Evolutionary conservation across 2,797 vertebrate genomes (phyloP).

Genomic region (Harpagifer antarcticus): DNA sequence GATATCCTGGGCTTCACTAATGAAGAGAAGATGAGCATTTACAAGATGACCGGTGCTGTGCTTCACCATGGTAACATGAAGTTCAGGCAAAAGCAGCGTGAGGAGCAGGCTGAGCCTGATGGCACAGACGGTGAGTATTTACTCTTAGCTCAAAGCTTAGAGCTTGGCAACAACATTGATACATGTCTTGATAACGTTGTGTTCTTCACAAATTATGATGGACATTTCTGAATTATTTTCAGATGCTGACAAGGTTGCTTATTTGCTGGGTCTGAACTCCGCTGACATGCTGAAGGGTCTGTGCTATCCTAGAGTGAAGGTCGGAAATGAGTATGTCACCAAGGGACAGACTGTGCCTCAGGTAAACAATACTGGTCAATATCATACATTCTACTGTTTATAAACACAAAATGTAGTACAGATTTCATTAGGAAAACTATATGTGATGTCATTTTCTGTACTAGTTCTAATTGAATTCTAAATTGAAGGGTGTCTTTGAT

Average conservation of each 20-base stretch:
- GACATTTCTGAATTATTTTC: constrained; percentile 23
- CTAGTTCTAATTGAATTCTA: background rate
- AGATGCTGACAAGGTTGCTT: constrained; percentile 92
- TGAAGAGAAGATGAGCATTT: constrained; percentile 89
- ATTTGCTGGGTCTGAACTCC: constrained; percentile 91
- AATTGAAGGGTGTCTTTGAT: background rate
- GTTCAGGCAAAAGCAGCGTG: constrained; percentile 85
- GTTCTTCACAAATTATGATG: background rate
- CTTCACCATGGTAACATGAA: constrained; percentile 91
- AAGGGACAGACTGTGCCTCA: constrained; percentile 92
- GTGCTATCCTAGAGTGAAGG: constrained; percentile 91
- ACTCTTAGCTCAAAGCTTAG: background rate
- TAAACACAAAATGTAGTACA: background rate
- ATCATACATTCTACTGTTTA: background rate
- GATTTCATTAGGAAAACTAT: background rate
- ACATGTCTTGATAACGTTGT: too few species aligned
- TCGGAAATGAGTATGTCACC: constrained; percentile 90
- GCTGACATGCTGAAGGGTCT: constrained; percentile 90
- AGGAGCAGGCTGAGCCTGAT: constrained; percentile 91
- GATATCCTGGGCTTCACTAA: constrained; percentile 87
- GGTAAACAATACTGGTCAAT: constrained; percentile 1
- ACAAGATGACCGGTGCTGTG: constrained; percentile 89
- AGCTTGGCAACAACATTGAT: too few species aligned
- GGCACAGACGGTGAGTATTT: constrained; percentile 86
- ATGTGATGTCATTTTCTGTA: background rate